Evolutionary conservation across 2,113 vertebrate species (phyloP), one percentile per base, ranked within the genome.

Genomic region (Hippocampus abdominalis): DNA sequence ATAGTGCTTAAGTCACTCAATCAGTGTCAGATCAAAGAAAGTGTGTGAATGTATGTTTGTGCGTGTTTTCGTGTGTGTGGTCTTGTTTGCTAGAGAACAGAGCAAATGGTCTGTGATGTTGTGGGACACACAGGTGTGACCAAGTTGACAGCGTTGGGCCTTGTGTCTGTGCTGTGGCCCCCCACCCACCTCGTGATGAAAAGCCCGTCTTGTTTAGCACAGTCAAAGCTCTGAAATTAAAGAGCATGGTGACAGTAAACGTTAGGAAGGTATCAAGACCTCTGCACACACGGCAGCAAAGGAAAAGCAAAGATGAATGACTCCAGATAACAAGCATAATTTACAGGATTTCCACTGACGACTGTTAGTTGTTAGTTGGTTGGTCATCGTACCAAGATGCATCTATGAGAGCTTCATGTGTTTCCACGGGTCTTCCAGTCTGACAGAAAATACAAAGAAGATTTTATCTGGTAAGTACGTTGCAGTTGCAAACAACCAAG

Each of bases 161-260:
- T 66, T 66, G 8, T 51, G 77, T 64, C 70, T 2, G 25, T 65
- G 74, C 74, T 71, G 54, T 59, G 57, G 71, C 69, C 46, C 72
- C 67, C 70, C 64, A 74, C 67, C 70, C 63, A 74, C 78, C 71
- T 71, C 20, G 79, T 82, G 87, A 76, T 91, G 91, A 92, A 88
- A 94, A 83, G 80, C 32, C 32, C 21, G 75, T 73, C 69, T 85
- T 72, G 84, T 92, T 91, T 89, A 78, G 84, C 83, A 56, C 77
- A 63, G 78, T 77, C 63, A 80, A 86, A 76, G 76, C 76, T 71
- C 69, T 80, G 83, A 86, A 86, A 90, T 91, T 85, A 93, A 84
- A 93, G 88, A 87, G 87, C 89, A 91, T 63, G 93, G 92, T 94
- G 94, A 95, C 92, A 94, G 93, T 89, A 69, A 65, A 84, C 81